Conservation (phyloP, 2,797 vertebrate genomes). For the Peromyscus aztecus region DNA sequence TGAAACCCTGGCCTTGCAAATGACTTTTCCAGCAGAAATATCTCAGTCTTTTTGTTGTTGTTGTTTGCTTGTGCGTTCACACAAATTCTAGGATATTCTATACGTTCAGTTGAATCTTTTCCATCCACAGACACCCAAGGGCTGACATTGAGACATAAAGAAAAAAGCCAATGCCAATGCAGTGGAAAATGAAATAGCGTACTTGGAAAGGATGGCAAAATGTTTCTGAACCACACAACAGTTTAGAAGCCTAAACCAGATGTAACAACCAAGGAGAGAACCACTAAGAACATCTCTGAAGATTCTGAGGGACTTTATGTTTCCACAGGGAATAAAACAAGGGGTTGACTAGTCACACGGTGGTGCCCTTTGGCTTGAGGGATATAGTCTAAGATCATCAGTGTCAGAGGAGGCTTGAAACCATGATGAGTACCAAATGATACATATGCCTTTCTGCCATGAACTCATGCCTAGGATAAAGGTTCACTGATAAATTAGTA, state of each 20-base stretch:
- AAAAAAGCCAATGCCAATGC: slow-evolving; percentile 64
- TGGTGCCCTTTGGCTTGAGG: background rate
- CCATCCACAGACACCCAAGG: background rate
- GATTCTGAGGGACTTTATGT: slow-evolving; percentile 16
- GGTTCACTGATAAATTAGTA: background rate
- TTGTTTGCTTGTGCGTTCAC: background rate
- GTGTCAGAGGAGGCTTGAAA: background rate
- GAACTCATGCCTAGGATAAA: background rate
- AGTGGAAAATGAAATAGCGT: slow-evolving; percentile 63
- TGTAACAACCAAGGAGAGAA: slow-evolving; percentile 15
- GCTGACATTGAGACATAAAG: slow-evolving; percentile 48
- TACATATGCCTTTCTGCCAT: background rate
- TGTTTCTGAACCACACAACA: slow-evolving; percentile 19
- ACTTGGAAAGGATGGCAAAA: background rate
- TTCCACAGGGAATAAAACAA: slow-evolving; percentile 23
- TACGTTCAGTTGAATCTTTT: slow-evolving; percentile 26
- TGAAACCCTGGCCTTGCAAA: background rate
- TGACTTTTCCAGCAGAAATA: background rate
- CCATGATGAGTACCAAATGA: background rate
- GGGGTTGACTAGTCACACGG: background rate
- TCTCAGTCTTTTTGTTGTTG: slow-evolving; percentile 3
- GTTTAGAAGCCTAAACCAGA: slow-evolving; percentile 48
- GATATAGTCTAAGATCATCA: background rate
- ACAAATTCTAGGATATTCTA: background rate
- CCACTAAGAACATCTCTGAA: slow-evolving; percentile 48